Percentiles rank a stretch among this genome's conserved stretches.
These are phyloP conservation scores for Hypercompe scribonia DNA, from an alignment of 2,888 invertebrate genomes.

Conservation along the genomic window DNA sequence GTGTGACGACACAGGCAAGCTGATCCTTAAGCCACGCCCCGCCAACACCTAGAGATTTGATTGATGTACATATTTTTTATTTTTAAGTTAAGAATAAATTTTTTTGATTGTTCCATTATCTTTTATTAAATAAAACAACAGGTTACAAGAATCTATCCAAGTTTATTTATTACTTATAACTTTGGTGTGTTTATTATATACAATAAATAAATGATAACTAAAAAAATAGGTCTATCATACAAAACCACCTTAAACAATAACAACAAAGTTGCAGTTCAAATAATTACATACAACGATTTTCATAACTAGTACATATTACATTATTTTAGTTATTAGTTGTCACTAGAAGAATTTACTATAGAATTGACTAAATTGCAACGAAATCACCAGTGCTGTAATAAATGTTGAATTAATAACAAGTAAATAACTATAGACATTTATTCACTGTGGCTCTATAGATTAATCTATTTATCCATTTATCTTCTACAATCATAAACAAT, in stretches of 20 bases:
- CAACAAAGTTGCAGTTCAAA: conserved; percentile 59
- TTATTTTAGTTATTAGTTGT: conserved; percentile 30
- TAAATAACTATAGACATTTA: conserved; percentile 41
- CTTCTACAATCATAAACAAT: conserved; percentile 47
- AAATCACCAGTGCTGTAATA: conserved; percentile 46
- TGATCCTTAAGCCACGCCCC: conserved; percentile 96
- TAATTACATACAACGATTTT: conserved; percentile 57
- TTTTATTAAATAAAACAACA: conserved; percentile 66
- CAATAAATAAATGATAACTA: conserved; percentile 82
- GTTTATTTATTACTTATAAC: conserved; percentile 84
- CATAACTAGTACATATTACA: conserved; percentile 47
- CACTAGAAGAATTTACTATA: conserved; percentile 64
- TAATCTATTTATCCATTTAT: conserved; percentile 30
- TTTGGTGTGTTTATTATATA: conserved; percentile 86
- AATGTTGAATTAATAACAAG: conserved; percentile 41
- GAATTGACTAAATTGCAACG: conserved; percentile 65
- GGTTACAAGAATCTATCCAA: conserved; percentile 79
- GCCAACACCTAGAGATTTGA: conserved; percentile 70
- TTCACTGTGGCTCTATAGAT: conserved; percentile 27
- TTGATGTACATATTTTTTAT: conserved; percentile 50
- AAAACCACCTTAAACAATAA: conserved; percentile 68
- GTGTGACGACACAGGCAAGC: conserved; percentile 98
- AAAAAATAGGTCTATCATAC: conserved; percentile 73
- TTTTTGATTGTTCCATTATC: conserved; percentile 44
- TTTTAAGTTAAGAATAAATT: conserved; percentile 75